These are phyloP conservation scores for Bombyx mandarina DNA, from an alignment of 1,140 invertebrate species.

Conservation along the genomic window DNA sequence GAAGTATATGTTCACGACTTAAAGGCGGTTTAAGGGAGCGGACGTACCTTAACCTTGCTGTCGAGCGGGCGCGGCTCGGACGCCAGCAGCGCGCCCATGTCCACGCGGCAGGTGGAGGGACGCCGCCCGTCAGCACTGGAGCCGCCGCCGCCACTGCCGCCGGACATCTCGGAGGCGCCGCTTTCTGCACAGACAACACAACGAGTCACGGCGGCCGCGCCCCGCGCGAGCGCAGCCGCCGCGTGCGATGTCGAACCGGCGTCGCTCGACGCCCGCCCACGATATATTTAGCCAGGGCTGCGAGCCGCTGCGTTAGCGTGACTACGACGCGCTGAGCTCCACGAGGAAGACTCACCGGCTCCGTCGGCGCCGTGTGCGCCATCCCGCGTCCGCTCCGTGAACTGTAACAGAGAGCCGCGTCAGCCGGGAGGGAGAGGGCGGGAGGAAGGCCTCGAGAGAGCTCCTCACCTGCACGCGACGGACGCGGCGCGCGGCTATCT, in stretches of 20 bases:
- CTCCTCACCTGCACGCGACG: slow-evolving; percentile 76
- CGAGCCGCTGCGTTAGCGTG: slow-evolving; percentile 2
- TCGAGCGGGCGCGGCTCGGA: slow-evolving; percentile 62
- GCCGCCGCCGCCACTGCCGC: slow-evolving; percentile 37
- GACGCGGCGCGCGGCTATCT: slow-evolving; percentile 78
- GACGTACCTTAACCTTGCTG: slow-evolving; percentile 65
- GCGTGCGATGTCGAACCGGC: slow-evolving; percentile 15
- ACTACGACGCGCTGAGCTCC: slow-evolving; percentile 8
- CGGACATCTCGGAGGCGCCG: slow-evolving; percentile 53
- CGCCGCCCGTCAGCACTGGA: slow-evolving; percentile 30
- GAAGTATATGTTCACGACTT: too few relatives aligned
- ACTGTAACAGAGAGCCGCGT: slow-evolving; percentile 38
- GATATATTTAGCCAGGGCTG: neutral
- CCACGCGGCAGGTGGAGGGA: slow-evolving; percentile 63
- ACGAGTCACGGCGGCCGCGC: slow-evolving; percentile 10
- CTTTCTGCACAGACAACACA: slow-evolving; percentile 45
- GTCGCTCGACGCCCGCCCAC: slow-evolving; percentile 6
- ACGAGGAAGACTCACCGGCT: slow-evolving; percentile 31
- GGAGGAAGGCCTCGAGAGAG: neutral
- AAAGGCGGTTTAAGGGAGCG: too few relatives aligned
- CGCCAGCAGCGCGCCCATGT: slow-evolving; percentile 62
- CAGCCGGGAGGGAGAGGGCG: slow-evolving; percentile 6
- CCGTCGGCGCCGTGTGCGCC: slow-evolving; percentile 43
- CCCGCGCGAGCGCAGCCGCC: slow-evolving; percentile 20
- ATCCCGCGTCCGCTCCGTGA: slow-evolving; percentile 48